Evolutionary conservation across 2,113 vertebrate species (phyloP).

Genomic region (Xiphophorus maculatus): DNA sequence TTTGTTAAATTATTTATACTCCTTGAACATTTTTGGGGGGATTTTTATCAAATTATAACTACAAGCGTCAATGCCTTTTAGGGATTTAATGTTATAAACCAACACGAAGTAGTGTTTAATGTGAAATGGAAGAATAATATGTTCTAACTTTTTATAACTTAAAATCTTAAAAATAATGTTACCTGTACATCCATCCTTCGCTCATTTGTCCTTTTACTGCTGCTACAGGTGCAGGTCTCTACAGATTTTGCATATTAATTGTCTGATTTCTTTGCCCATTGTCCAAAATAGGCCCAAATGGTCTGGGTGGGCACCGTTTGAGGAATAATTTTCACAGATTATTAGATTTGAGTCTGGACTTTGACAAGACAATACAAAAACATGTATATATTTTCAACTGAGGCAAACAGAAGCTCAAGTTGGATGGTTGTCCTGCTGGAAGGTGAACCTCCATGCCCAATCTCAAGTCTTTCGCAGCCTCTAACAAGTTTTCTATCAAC

Average conservation of each 20-base stretch:
- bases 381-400: too few relatives aligned
- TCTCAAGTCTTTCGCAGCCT: background rate
- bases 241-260: background rate
- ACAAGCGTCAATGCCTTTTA: background rate
- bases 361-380: background rate
- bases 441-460: background rate
- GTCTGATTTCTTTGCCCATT: background rate
- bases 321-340: background rate
- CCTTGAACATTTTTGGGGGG: too few relatives aligned
- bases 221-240: background rate
- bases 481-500: background rate
- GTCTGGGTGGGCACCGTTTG: too few relatives aligned
- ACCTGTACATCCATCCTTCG: background rate
- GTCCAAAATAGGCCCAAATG: background rate
- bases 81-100: background rate
- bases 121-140: background rate
- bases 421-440: background rate
- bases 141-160: background rate
- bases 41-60: too few relatives aligned
- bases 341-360: background rate
- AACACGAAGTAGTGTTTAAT: background rate
- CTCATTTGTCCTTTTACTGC: background rate
- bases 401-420: constrained; percentile 1
- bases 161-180: too few relatives aligned
- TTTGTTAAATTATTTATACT: too few relatives aligned